These are phyloP conservation scores for Diachrysia chrysitis DNA, from an alignment of 2,888 invertebrate species.

Conservation along the genomic window DNA sequence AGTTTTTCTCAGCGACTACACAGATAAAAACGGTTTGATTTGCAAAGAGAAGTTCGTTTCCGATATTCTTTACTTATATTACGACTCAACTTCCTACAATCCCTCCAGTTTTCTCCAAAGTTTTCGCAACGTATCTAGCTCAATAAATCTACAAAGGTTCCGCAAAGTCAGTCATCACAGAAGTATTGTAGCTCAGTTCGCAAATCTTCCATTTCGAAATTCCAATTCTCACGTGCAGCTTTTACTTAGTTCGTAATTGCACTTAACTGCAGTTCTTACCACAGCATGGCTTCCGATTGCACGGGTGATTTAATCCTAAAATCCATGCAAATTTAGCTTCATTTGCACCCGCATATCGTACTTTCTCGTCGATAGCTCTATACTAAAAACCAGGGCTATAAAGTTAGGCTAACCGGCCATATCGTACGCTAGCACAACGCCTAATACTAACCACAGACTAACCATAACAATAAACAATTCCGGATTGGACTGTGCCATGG, in stretches of 20 bases:
- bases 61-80: constrained; percentile 42
- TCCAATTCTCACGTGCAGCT: neutral
- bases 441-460: constrained; percentile 47
- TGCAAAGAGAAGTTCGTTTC: constrained; percentile 28
- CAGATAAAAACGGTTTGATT: constrained; percentile 4
- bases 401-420: constrained; percentile 24
- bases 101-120: constrained; percentile 22
- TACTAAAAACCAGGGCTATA: constrained; percentile 26
- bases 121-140: constrained; percentile 24
- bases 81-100: constrained; percentile 38
- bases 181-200: neutral
- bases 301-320: constrained; percentile 1
- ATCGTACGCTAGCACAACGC: constrained; percentile 26
- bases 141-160: constrained; percentile 28
- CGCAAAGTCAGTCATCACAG: neutral
- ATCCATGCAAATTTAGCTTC: neutral
- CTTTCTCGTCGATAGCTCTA: constrained; percentile 1
- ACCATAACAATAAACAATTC: constrained; percentile 57
- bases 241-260: neutral
- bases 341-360: constrained; percentile 3
- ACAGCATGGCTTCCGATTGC: neutral
- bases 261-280: neutral
- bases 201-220: neutral
- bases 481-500: constrained; percentile 55
- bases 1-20: constrained; percentile 3